phyloP scores from a whole-genome alignment of 1,140 invertebrate species.

The Tetranychus cinnabarinus region DNA sequence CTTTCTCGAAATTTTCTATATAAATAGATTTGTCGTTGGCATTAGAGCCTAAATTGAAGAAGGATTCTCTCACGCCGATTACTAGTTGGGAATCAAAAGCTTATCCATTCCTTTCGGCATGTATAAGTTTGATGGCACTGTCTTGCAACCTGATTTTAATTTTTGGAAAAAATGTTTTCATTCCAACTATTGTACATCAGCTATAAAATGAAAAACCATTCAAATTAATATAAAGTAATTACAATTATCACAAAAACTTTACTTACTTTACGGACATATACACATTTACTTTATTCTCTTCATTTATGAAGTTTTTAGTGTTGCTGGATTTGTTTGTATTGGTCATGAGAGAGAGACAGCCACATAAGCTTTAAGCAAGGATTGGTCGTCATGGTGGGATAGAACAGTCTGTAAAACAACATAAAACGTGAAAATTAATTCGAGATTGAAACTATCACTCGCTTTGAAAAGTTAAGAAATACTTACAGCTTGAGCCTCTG shows the following conservation, averaged over 20 bases:
- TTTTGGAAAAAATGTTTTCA: conserved; percentile 77
- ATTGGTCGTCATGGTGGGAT: conserved; percentile 74
- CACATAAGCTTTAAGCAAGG: conserved; percentile 82
- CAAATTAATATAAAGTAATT: background rate
- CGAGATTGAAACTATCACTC: background rate
- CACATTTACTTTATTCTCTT: conserved; percentile 78
- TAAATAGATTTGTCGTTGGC: conserved; percentile 83
- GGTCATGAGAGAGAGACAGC: conserved; percentile 62
- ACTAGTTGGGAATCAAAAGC: conserved; percentile 91
- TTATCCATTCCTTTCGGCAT: conserved; percentile 85
- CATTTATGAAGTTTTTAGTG: conserved; percentile 39
- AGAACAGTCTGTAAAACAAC: conserved; percentile 37
- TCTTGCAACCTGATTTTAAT: conserved; percentile 77
- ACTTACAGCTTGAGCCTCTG: background rate
- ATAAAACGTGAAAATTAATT: background rate
- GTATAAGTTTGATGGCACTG: conserved; percentile 88
- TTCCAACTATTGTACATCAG: conserved; percentile 97
- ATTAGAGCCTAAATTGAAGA: conserved; percentile 90
- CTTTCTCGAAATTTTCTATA: conserved; percentile 83
- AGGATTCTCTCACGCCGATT: conserved; percentile 83
- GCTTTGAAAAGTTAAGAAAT: too few relatives aligned
- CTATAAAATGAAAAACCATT: conserved; percentile 24
- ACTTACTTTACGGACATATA: conserved; percentile 47
- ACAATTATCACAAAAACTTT: background rate
- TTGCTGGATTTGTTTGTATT: conserved; percentile 26